Evolutionary conservation across 2,888 invertebrate species (phyloP).

Genomic region (Chrysomela aeneicollis): DNA sequence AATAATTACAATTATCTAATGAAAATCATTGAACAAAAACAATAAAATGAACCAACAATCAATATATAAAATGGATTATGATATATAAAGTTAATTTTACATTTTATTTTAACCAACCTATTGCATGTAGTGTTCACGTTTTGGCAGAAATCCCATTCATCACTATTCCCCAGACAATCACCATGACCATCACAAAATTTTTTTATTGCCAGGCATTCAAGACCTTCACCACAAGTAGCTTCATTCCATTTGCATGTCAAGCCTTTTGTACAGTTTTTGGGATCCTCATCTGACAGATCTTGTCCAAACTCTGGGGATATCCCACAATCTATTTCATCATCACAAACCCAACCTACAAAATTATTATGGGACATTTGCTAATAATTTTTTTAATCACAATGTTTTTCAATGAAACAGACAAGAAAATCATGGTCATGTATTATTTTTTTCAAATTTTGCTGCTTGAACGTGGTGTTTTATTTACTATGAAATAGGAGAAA

Average conservation of each 20-base stretch:
- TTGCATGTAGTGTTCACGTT: constrained; percentile 54
- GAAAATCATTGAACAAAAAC: too few relatives aligned
- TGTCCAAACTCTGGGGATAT: constrained; percentile 59
- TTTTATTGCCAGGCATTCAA: constrained; percentile 68
- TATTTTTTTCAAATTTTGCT: too few relatives aligned
- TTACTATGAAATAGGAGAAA: too few relatives aligned
- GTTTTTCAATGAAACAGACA: too few relatives aligned
- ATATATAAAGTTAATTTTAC: too few relatives aligned
- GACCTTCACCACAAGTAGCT: constrained; percentile 70
- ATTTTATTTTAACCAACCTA: constrained; percentile 33
- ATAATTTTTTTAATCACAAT: too few relatives aligned
- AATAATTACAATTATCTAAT: too few relatives aligned
- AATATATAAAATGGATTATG: too few relatives aligned
- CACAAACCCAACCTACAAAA: constrained; percentile 43
- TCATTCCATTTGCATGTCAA: constrained; percentile 73
- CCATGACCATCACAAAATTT: constrained; percentile 73
- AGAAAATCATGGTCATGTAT: too few relatives aligned
- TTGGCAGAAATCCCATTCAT: constrained; percentile 77
- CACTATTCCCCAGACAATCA: constrained; percentile 75
- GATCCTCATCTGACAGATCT: constrained; percentile 76
- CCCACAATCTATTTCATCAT: constrained; percentile 48
- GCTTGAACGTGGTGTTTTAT: too few relatives aligned
- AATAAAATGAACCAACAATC: too few relatives aligned
- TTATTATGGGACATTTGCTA: too few relatives aligned
- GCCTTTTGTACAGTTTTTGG: constrained; percentile 68